A percentile compares a stretch with the other conserved stretches of the same genome.
Evolutionary conservation across 2,113 vertebrate genomes (phyloP).

Genomic region (Lepus europaeus): DNA sequence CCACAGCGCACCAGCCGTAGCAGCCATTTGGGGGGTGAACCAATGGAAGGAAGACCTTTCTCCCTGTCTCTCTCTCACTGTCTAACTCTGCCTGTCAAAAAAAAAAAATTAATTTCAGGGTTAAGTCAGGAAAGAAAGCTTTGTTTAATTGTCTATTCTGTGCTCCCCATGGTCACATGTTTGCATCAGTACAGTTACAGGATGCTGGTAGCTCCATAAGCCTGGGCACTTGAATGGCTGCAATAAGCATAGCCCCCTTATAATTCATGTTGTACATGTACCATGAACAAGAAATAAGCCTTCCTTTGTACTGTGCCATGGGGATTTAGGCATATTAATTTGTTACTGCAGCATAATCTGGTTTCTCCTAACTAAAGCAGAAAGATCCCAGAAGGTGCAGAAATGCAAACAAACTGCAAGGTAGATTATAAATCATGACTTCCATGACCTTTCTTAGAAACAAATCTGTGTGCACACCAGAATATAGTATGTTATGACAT

Average conservation of each 20-base stretch:
- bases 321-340: conserved; percentile 16
- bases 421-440: conserved; percentile 27
- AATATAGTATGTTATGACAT: background rate
- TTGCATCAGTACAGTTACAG: background rate
- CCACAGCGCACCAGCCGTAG: too few relatives aligned
- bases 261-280: background rate
- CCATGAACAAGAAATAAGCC: background rate
- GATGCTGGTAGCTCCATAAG: background rate
- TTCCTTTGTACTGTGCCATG: background rate
- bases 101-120: background rate
- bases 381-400: background rate
- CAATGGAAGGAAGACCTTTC: too few relatives aligned
- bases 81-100: background rate
- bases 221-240: background rate
- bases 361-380: conserved; percentile 48
- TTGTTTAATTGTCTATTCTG: background rate
- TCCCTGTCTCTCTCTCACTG: too few relatives aligned
- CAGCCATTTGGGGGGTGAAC: too few relatives aligned
- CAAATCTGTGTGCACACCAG: background rate
- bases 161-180: background rate
- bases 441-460: conserved; percentile 40
- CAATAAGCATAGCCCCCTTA: background rate
- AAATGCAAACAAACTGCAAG: background rate
- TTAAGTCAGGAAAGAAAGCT: background rate
- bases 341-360: conserved; percentile 43